Evolutionary conservation across 2,888 invertebrate genomes (phyloP).

Genomic region (Rhorus exstirpatorius): DNA sequence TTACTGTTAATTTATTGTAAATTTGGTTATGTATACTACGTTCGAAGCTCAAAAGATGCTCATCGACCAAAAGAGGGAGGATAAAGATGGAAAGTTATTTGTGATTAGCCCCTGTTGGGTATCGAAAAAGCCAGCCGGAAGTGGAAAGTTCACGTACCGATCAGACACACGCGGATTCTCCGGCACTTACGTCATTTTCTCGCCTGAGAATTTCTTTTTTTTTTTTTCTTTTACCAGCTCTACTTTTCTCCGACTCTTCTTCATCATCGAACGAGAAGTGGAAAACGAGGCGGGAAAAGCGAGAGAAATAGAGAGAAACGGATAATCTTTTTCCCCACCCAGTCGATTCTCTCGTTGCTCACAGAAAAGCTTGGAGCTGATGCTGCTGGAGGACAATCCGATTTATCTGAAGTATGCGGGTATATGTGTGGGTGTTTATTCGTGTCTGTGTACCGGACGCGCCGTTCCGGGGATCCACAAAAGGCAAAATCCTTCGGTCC

Average conservation of each 20-base stretch:
- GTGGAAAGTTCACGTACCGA: slow-evolving; percentile 63
- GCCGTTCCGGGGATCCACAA: slow-evolving; percentile 65
- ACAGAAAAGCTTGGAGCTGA: slow-evolving; percentile 54
- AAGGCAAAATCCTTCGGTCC: slow-evolving; percentile 67
- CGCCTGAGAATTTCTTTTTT: slow-evolving; percentile 33
- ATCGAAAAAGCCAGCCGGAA: slow-evolving; percentile 40
- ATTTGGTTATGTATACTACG: background rate
- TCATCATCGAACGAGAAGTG: slow-evolving; percentile 48
- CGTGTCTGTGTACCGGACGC: slow-evolving; percentile 46
- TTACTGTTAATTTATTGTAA: background rate
- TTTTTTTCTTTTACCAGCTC: background rate
- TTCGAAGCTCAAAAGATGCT: background rate
- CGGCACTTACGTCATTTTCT: slow-evolving; percentile 48
- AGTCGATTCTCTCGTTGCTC: slow-evolving; percentile 65
- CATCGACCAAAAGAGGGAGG: background rate
- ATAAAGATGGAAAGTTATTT: background rate
- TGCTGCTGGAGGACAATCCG: slow-evolving; percentile 64
- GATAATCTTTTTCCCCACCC: slow-evolving; percentile 65
- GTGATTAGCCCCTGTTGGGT: slow-evolving; percentile 30
- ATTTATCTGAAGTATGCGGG: slow-evolving; percentile 60
- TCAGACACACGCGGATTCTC: slow-evolving; percentile 55
- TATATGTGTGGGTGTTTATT: slow-evolving; percentile 27
- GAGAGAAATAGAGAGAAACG: slow-evolving; percentile 6
- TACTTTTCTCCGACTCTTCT: slow-evolving; percentile 16
- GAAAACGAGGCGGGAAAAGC: slow-evolving; percentile 13